A percentile compares a stretch with the other conserved stretches of the same genome.
Conservation (phyloP, 2,113 vertebrate genomes). For the Trochalopteron elliotii region DNA sequence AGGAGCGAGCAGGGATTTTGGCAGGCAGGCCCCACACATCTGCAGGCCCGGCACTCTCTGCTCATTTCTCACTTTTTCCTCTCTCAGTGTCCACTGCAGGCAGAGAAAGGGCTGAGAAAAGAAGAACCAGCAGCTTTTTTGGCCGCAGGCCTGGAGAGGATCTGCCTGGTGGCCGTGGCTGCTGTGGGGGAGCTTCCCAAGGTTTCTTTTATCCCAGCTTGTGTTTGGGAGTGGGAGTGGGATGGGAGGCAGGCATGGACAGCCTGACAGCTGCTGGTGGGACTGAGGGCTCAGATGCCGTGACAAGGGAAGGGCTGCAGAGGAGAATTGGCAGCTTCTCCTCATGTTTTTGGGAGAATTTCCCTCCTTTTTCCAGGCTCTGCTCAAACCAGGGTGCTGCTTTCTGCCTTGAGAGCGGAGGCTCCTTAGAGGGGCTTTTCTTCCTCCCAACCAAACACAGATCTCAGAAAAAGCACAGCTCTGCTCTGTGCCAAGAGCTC, state of each 20-base stretch:
- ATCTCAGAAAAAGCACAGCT: neutral
- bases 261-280: neutral
- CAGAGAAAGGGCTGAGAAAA: neutral
- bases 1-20: neutral
- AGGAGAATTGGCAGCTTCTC: neutral
- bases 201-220: neutral
- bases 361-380: neutral
- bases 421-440: constrained; percentile 12
- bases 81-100: neutral
- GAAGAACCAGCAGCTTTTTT: neutral
- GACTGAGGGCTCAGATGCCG: neutral
- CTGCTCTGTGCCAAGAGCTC: neutral
- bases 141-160: neutral
- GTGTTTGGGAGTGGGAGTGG: neutral
- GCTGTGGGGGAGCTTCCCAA: neutral
- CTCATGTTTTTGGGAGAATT: neutral
- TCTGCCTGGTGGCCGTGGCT: neutral
- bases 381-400: neutral
- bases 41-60: neutral
- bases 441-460: neutral
- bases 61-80: constrained; percentile 19
- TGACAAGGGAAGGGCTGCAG: neutral
- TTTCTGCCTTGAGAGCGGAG: neutral
- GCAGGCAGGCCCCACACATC: neutral
- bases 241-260: neutral